These are phyloP conservation scores for Meloidogyne floridensis DNA, from an alignment of 1,140 invertebrate genomes.

Conservation along the genomic window DNA sequence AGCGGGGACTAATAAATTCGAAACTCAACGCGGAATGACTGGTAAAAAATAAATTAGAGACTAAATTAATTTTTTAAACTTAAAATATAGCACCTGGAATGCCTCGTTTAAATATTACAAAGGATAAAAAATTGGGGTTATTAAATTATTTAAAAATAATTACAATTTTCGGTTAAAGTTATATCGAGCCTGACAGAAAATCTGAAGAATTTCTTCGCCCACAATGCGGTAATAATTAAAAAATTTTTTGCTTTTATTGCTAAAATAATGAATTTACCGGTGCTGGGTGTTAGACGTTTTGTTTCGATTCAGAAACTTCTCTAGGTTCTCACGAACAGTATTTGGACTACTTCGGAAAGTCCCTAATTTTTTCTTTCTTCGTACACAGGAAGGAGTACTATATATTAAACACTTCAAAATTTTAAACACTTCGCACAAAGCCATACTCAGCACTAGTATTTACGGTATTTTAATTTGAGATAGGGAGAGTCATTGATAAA, in stretches of 20 bases:
- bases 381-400: too few relatives aligned
- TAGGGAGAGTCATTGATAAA: too few relatives aligned
- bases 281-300: too few relatives aligned
- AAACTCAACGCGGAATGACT: slow-evolving; percentile 79
- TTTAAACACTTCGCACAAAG: too few relatives aligned
- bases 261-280: neutral
- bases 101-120: slow-evolving; percentile 64
- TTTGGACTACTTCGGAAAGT: too few relatives aligned
- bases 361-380: too few relatives aligned
- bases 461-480: too few relatives aligned
- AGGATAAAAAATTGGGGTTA: slow-evolving; percentile 62
- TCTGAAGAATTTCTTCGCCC: slow-evolving; percentile 41
- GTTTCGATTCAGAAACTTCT: too few relatives aligned
- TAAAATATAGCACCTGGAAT: slow-evolving; percentile 42
- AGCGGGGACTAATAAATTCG: slow-evolving; percentile 86
- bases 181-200: slow-evolving; percentile 60
- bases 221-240: neutral
- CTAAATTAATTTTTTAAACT: neutral
- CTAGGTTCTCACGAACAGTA: too few relatives aligned
- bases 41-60: slow-evolving; percentile 19
- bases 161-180: slow-evolving; percentile 45
- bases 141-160: neutral
- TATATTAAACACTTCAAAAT: too few relatives aligned
- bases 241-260: neutral
- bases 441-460: too few relatives aligned